Evolutionary conservation across 2,797 vertebrate species (phyloP).

Genomic region (Champsocephalus gunnari): DNA sequence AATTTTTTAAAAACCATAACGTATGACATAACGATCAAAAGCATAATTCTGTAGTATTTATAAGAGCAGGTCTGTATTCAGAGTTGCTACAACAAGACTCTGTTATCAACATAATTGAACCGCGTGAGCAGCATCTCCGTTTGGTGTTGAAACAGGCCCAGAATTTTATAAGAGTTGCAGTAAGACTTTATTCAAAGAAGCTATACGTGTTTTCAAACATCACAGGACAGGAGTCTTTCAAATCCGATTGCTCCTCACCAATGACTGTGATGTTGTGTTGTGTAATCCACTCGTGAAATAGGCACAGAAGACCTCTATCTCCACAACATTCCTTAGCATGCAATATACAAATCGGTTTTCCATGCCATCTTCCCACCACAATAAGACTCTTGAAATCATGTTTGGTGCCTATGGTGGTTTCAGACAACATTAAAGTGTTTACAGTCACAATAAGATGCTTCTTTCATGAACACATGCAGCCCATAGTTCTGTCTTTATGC

Average conservation of each 20-base stretch:
- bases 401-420: slow-evolving; percentile 31
- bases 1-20: background rate
- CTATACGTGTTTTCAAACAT: slow-evolving; percentile 6
- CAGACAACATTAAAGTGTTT: slow-evolving; percentile 36
- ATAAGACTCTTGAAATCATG: slow-evolving; percentile 24
- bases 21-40: background rate
- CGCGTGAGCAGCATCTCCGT: slow-evolving; percentile 55
- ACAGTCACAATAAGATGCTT: slow-evolving; percentile 13
- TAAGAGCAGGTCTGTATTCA: slow-evolving; percentile 32
- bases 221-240: slow-evolving; percentile 14
- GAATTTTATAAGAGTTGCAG: slow-evolving; percentile 48
- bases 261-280: slow-evolving; percentile 37
- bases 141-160: slow-evolving; percentile 42
- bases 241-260: background rate
- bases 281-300: slow-evolving; percentile 15
- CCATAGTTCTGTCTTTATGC: slow-evolving; percentile 25
- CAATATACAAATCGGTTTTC: slow-evolving; percentile 11
- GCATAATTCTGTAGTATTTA: background rate
- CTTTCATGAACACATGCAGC: slow-evolving; percentile 39
- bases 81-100: slow-evolving; percentile 51
- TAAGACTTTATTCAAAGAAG: slow-evolving; percentile 15
- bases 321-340: background rate
- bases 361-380: slow-evolving; percentile 27
- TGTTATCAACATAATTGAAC: slow-evolving; percentile 43
- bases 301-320: background rate